phyloP scores from a whole-genome alignment of 2,113 vertebrate genomes.

The Struthio camelus region DNA sequence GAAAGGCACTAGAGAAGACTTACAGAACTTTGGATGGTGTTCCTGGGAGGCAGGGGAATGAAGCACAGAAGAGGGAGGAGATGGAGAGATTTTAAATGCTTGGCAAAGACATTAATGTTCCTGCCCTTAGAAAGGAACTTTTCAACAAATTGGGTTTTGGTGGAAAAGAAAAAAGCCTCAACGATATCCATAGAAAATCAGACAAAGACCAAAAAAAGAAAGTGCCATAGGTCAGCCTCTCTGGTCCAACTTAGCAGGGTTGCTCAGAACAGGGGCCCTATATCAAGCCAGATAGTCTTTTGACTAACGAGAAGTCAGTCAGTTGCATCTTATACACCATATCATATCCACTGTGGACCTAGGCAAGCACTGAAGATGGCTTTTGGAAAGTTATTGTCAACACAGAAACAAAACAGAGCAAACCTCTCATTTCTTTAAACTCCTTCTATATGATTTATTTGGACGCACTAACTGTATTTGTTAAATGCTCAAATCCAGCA shows the following conservation, averaged over 20 bases:
- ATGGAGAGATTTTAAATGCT: neutral
- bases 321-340: neutral
- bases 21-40: neutral
- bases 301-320: neutral
- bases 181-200: neutral
- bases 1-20: neutral
- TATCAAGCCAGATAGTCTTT: neutral
- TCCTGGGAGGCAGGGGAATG: neutral
- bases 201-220: neutral
- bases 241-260: neutral
- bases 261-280: neutral
- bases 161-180: neutral
- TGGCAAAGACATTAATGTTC: neutral
- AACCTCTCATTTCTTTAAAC: neutral
- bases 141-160: neutral
- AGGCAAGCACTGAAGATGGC: neutral
- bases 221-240: neutral
- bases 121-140: neutral
- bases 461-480: neutral
- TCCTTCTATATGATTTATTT: neutral
- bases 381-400: neutral
- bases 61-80: neutral
- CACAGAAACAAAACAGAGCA: neutral
- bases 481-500: constrained; percentile 11
- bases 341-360: neutral